Conservation (phyloP, 1,140 invertebrate genomes). For the Drosophila arizonae region DNA sequence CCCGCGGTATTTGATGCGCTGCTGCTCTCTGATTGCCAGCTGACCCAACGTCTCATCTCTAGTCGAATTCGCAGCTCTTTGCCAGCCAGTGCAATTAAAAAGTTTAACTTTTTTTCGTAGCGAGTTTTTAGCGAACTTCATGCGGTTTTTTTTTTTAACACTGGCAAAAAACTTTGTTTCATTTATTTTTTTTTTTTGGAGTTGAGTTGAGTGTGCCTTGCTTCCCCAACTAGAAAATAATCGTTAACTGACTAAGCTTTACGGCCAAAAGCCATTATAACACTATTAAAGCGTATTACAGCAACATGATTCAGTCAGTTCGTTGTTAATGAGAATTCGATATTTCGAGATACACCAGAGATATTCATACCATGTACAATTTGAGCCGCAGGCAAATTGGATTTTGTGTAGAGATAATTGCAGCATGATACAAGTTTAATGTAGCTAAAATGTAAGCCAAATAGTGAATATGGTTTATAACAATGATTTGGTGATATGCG, state of each 20-base stretch:
- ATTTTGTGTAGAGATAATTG: neutral
- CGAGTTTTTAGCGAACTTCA: conserved; percentile 9
- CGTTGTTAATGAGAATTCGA: conserved; percentile 21
- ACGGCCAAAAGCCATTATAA: conserved; percentile 18
- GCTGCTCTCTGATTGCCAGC: conserved; percentile 20
- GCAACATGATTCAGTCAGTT: conserved; percentile 21
- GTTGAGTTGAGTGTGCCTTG: neutral
- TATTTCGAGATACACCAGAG: neutral
- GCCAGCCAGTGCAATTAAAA: conserved; percentile 40
- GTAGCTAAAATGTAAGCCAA: neutral
- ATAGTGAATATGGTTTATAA: too few species aligned
- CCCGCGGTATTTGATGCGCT: conserved; percentile 40
- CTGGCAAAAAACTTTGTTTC: conserved; percentile 14
- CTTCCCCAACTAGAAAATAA: conserved; percentile 6
- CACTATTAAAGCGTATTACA: conserved; percentile 10
- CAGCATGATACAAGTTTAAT: neutral
- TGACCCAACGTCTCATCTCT: conserved; percentile 9
- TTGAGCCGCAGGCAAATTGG: neutral
- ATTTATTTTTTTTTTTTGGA: neutral
- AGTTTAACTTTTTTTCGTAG: conserved; percentile 23
- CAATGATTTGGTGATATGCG: too few species aligned
- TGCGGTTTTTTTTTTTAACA: conserved; percentile 19
- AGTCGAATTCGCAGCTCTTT: neutral
- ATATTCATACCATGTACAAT: conserved; percentile 1
- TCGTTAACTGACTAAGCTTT: conserved; percentile 27